phyloP scores from a whole-genome alignment of 2,113 vertebrate species.

The Ceyx melanurus region DNA sequence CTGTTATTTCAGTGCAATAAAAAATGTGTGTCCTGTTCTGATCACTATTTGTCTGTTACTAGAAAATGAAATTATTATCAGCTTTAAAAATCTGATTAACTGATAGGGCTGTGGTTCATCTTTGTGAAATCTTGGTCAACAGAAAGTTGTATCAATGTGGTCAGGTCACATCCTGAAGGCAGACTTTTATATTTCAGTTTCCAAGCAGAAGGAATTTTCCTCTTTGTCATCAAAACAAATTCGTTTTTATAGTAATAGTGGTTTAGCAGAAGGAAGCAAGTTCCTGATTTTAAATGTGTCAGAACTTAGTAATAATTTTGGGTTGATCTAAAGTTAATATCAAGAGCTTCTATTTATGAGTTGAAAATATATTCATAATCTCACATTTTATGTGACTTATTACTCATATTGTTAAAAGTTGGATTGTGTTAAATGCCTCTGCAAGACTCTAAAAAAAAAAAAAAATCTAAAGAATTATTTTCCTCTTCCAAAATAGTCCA shows the following conservation, averaged over 20 bases:
- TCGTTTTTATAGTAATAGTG: constrained; percentile 11
- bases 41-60: not conserved
- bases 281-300: not conserved
- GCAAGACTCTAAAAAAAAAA: not conserved
- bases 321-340: not conserved
- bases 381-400: not conserved
- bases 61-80: not conserved
- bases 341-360: not conserved
- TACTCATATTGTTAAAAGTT: not conserved
- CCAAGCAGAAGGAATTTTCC: constrained; percentile 10
- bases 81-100: not conserved
- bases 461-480: not conserved
- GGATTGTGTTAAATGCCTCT: not conserved
- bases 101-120: not conserved
- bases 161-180: not conserved
- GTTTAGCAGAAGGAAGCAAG: not conserved
- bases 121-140: not conserved
- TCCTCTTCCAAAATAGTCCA: not conserved
- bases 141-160: constrained; percentile 1
- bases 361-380: not conserved
- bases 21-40: not conserved
- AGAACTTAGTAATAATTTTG: not conserved
- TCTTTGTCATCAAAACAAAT: constrained; percentile 35
- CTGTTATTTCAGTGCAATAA: not conserved
- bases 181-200: constrained; percentile 30